phyloP scores from a whole-genome alignment of 2,797 vertebrate species.

The Lindbergichthys nudifrons region DNA sequence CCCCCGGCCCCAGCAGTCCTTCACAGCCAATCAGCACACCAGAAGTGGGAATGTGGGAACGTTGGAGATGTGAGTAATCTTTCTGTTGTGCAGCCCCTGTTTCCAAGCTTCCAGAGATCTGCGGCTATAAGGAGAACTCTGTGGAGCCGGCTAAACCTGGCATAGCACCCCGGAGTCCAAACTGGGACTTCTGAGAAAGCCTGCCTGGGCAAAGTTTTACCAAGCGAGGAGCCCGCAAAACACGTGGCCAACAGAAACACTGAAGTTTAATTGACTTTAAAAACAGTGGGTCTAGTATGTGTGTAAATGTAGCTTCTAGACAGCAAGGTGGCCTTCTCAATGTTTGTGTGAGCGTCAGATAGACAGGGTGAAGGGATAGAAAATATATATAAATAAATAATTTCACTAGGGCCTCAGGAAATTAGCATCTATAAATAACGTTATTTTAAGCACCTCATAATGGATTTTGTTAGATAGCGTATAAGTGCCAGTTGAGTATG shows the following conservation, averaged over 20 bases:
- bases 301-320: not conserved
- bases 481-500: not conserved
- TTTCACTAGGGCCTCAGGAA: constrained; percentile 7
- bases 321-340: not conserved
- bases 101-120: constrained; percentile 64
- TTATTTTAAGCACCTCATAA: not conserved
- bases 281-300: constrained; percentile 9
- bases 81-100: constrained; percentile 60
- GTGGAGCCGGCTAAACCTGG: constrained; percentile 68
- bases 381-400: not conserved
- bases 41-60: constrained; percentile 71
- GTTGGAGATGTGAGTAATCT: constrained; percentile 65
- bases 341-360: not conserved
- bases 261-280: constrained; percentile 4
- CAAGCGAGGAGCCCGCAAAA: constrained; percentile 25
- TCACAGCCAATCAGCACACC: constrained; percentile 53
- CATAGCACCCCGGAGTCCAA: constrained; percentile 59
- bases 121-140: constrained; percentile 64
- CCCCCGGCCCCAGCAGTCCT: constrained; percentile 39
- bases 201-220: constrained; percentile 33
- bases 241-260: constrained; percentile 41
- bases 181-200: constrained; percentile 61
- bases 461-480: constrained; percentile 10
- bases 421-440: constrained; percentile 3
- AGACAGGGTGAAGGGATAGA: not conserved